Percentiles rank a stretch among this genome's conserved stretches.
Conservation (phyloP, 2,797 vertebrate species). For the Etheostoma perlongum region DNA sequence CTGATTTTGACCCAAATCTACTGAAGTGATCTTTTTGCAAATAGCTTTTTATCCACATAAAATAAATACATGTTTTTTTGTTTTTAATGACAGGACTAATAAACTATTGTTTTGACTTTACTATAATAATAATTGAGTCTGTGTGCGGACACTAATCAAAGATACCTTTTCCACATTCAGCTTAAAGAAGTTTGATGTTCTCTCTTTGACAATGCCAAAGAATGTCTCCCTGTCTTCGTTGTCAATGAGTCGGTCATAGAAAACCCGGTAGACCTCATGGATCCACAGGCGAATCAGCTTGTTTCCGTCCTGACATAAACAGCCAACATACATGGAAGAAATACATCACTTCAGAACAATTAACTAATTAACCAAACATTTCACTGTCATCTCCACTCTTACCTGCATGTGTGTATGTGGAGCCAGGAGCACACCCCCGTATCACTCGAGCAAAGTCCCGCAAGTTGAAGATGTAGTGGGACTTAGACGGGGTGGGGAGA, state of each 20-base stretch:
- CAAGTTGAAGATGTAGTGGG: conserved; percentile 96
- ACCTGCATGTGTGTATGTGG: conserved; percentile 93
- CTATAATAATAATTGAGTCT: not conserved
- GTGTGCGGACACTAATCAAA: conserved; percentile 1
- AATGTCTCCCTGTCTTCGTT: conserved; percentile 88
- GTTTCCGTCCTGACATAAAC: conserved; percentile 86
- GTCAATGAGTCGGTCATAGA: conserved; percentile 93
- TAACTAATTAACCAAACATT: not conserved
- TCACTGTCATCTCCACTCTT: conserved; percentile 41
- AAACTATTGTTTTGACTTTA: not conserved
- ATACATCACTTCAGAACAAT: not conserved
- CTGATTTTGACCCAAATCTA: not conserved
- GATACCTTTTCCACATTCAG: conserved; percentile 90
- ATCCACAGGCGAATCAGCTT: conserved; percentile 95
- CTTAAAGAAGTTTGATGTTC: conserved; percentile 88
- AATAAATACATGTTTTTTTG: no score
- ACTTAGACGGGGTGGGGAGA: conserved; percentile 95
- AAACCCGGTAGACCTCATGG: conserved; percentile 95
- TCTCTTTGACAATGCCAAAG: conserved; percentile 90
- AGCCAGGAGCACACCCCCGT: conserved; percentile 92
- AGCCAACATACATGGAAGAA: conserved; percentile 2
- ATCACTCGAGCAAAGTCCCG: conserved; percentile 94
- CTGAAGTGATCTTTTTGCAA: not conserved
- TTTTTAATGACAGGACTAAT: not conserved
- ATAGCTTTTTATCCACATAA: not conserved